Base-by-base conservation (phyloP, 1,140 invertebrate genomes). In the Meteorus sp. region DNA sequence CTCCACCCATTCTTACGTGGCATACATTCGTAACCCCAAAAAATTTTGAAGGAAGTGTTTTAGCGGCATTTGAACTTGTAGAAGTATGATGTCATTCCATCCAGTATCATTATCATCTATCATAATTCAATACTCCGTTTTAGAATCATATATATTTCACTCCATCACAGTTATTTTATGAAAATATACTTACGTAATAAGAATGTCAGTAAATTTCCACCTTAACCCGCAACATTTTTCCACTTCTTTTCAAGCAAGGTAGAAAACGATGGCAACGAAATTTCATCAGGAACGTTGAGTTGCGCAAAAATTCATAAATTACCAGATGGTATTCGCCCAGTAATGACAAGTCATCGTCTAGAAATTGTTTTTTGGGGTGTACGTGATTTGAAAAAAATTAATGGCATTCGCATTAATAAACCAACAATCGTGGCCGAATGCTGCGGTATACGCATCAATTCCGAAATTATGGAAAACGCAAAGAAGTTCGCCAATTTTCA, bases 281-380 rank as follows among this genome's bases (percentile, higher is more conserved):
- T 67, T 13, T 63, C 70, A 0, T 3, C 53, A 1, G 52, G 67
- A 41, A 13, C 72, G 11, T 71, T 71, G 5, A 20, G 47, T 1
- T 58, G 65, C 45, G 72, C 75, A 1, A 70, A 74, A 47, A 71
- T 78, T 2, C 75, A 74, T 44, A 71, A 65, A 27, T 76, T 83
- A 23, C 83, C 83, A 8, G 70, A 78, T 29, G 79, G 83, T 58
- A 82, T 84, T 63, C 76, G 75, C 47, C 82, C 83, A 1, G 67
- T 54, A 56, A 76, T 77, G 72, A 63, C 65, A 11, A 69, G 59
- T 20, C 73, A 78, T 43, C 69, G 76, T n/a, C 62, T 87, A 2
- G 85, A 88, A 57, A 75, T 86, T 3, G 81, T 85, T 50, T 86
- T 86, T 73, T 88, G 85, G 86, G 86, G 86, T 13, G 70, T 87